phyloP scores from a whole-genome alignment of 2,113 vertebrate genomes.

The Ophiodon elongatus region DNA sequence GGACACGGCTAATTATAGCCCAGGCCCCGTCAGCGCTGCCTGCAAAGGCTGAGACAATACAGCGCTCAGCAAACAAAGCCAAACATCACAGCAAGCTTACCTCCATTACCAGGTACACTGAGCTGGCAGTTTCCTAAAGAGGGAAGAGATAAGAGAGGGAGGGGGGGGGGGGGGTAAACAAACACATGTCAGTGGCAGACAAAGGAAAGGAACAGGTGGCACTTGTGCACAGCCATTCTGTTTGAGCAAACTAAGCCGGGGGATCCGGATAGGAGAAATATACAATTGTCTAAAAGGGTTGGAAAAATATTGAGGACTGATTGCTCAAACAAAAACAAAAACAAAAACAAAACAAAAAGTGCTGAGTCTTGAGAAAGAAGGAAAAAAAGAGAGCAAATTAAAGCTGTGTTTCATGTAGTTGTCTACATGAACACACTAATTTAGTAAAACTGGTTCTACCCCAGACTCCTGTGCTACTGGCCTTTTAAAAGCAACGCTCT shows the following conservation, averaged over 20 bases:
- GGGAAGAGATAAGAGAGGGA: slow-evolving; percentile 45
- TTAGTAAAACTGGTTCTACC: background rate
- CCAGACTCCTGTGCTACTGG: background rate
- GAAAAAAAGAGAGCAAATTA: background rate
- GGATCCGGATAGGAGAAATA: background rate
- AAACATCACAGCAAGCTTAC: slow-evolving; percentile 82
- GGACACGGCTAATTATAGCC: slow-evolving; percentile 64
- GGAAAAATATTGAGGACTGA: background rate
- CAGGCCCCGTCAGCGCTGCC: slow-evolving; percentile 30
- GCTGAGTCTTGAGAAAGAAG: background rate
- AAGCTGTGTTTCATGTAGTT: background rate
- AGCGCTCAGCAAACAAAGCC: slow-evolving; percentile 59
- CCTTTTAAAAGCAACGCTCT: background rate
- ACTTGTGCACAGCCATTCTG: background rate
- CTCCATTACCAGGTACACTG: slow-evolving; percentile 99
- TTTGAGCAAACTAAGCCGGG: slow-evolving; percentile 11
- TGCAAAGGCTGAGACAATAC: slow-evolving; percentile 50
- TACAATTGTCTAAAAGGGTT: background rate
- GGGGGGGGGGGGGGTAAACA: slow-evolving; percentile 44
- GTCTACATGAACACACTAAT: background rate
- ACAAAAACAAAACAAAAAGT: background rate
- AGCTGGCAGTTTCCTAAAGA: slow-evolving; percentile 94
- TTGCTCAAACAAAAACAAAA: background rate
- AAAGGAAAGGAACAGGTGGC: slow-evolving; percentile 41
- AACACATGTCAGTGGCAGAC: slow-evolving; percentile 63